Percentiles rank a stretch among this genome's conserved stretches.
Conservation (phyloP, 2,113 vertebrate species). For the Carollia perspicillata region DNA sequence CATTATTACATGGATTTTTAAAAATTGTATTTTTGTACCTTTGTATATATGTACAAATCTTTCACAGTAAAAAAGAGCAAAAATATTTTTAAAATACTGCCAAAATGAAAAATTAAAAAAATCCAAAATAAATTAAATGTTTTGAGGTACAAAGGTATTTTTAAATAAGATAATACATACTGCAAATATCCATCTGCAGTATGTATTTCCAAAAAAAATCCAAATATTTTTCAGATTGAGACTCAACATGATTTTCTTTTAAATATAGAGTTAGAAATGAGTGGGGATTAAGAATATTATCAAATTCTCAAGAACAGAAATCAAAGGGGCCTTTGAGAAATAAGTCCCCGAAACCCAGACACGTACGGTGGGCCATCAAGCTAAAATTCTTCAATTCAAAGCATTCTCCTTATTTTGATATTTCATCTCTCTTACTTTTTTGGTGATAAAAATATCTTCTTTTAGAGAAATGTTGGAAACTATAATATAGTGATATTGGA, state of each 20-base stretch:
- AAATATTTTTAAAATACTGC: conserved; percentile 37
- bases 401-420: neutral
- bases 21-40: neutral
- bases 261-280: conserved; percentile 6
- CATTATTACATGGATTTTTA: neutral
- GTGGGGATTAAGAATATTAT: neutral
- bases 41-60: neutral
- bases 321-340: conserved; percentile 26
- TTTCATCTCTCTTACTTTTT: neutral
- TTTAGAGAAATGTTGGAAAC: neutral
- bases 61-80: neutral
- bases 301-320: conserved; percentile 44
- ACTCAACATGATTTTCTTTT: neutral
- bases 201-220: no score
- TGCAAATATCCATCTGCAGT: conserved; percentile 2
- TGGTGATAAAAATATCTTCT: neutral
- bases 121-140: conserved; percentile 16
- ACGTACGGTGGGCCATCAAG: neutral
- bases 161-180: neutral
- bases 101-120: neutral
- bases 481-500: neutral
- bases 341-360: neutral
- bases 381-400: neutral
- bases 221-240: neutral
- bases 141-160: neutral